These are phyloP conservation scores for Condylostylus longicornis DNA, from an alignment of 1,140 invertebrate genomes.

Conservation along the genomic window DNA sequence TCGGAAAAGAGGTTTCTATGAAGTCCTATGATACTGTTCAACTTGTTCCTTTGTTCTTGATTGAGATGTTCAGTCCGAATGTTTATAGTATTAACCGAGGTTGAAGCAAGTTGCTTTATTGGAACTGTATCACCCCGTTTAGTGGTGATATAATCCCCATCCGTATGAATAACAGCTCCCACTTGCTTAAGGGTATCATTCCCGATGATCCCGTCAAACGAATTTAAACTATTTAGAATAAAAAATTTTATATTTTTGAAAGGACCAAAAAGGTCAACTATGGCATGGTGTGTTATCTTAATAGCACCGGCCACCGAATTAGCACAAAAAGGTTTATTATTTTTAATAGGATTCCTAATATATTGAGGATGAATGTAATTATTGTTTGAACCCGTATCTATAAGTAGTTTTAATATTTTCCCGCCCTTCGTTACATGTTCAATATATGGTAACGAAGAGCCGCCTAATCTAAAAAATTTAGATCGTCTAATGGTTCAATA, in stretches of 20 bases:
- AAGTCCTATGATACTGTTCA: neutral
- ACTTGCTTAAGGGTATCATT: slow-evolving; percentile 1
- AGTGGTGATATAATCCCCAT: neutral
- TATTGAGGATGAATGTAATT: slow-evolving; percentile 1
- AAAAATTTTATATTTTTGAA: slow-evolving; percentile 6
- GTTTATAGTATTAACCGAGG: neutral
- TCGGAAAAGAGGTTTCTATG: neutral
- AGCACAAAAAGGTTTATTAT: slow-evolving; percentile 1
- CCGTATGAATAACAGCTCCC: neutral
- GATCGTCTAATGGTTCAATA: too few relatives aligned
- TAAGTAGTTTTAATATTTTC: slow-evolving; percentile 6
- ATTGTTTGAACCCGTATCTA: slow-evolving; percentile 8
- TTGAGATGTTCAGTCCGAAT: neutral
- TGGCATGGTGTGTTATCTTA: slow-evolving; percentile 6
- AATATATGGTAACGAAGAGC: slow-evolving; percentile 6
- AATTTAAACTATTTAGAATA: neutral
- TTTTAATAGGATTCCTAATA: neutral
- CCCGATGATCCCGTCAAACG: neutral
- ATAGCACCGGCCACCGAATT: slow-evolving; percentile 1
- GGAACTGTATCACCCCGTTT: neutral
- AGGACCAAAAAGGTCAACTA: slow-evolving; percentile 5
- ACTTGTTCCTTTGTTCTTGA: neutral
- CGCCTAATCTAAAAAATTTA: slow-evolving; percentile 5
- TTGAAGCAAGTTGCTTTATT: neutral
- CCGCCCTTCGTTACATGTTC: slow-evolving; percentile 1